Evolutionary conservation across 2,797 vertebrate species (phyloP), one percentile per base, ranked within the genome.

Genomic region (Halcyon smyrnensis): DNA sequence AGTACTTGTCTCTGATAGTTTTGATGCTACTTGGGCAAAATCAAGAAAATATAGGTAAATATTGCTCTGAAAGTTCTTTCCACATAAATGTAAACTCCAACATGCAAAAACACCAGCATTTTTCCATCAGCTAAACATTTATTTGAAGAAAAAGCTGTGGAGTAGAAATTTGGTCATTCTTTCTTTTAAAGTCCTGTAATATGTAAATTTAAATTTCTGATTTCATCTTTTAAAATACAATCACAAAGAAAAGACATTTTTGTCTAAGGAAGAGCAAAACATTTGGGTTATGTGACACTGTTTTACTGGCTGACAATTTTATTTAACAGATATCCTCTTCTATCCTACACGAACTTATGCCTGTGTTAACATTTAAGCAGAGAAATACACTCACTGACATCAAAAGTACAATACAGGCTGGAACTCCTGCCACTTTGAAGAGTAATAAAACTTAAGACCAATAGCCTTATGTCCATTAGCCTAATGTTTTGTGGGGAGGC

Each of bases 221-320:
- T 90, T 83, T 90, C 20, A 87, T 65, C 51, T 83, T 94, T 83
- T 53, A 78, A 86, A 93, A 95, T 32, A 45, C 15, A 89, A n/a
- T 94, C 89, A 91, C 80, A 95, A 88, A 96, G 39, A 91, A 94
- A 93, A 67, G 36, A 90, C 69, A 54, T 36, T 94, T 97, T 92
- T 96, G 57, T 89, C 65, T 82, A 45, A 77, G 36, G 60, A 88
- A 97, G 80, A 84, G 43, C n/a, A 82, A 95, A 96, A 67, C 32
- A 32, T 87, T 63, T 43, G 16, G 19, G 82, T 73, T 73, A 65
- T 84, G 34, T 87, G 45, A 60, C 15, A 4, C 64, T 77, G 62
- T 41, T 96, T 88, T 94, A 87, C 69, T 83, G 63, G n/a, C 82
- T 73, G 69, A 96, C 41, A 89, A 88, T 85, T 87, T 87, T 76